Evolutionary conservation across 2,888 invertebrate genomes (phyloP), one percentile per base, ranked within the genome.

Genomic region (Macrosiphum euphorbiae): DNA sequence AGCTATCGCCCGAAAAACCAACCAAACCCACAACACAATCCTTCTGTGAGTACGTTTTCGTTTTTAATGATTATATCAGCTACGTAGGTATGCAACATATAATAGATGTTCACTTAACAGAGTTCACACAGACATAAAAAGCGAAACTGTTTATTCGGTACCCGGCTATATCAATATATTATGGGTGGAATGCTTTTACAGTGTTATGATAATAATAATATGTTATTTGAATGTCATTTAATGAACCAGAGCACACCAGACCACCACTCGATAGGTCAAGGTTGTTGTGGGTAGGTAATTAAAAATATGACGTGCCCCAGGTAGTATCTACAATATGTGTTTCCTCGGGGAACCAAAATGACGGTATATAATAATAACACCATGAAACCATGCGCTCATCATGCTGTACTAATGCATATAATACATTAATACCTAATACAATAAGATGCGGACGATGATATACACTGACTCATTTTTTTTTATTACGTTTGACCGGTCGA

Each of bases 201-300:
- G 8, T 24, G 78, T 3, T 78, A 78, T 20, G 20, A 58, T 26
- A 58, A 58, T 10, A 58, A 58, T 10, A 26, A 55, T 35, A 78
- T 35, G 20, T 78, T 78, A 20, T 78, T 35, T 41, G 78, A 78
- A 78, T 78, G 20, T 41, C 8, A 35, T 20, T 78, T 41, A 78
- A 78, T 8, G 78, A 78, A 35, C 78, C 35, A 35, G 78, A 78
- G 52, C 16, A 55, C 20, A 20, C 5, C 55, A 24, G 3, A 20
- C 3, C 3, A 52, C 24, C 35, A 16, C 52, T 78, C 78, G 78
- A 90, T 78, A 84, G 35, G 90, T 90, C 90, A 90, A 86, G 86
- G 86, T 28, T 47, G 50, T 28, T n/a, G 47, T 2, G 86, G 47
- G 47, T 47, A 47, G 47, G 47, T 47, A 47, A 86, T 86, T 86